Base-by-base conservation (phyloP, 2,888 invertebrate genomes). In the Alviniconcha strummeri region DNA sequence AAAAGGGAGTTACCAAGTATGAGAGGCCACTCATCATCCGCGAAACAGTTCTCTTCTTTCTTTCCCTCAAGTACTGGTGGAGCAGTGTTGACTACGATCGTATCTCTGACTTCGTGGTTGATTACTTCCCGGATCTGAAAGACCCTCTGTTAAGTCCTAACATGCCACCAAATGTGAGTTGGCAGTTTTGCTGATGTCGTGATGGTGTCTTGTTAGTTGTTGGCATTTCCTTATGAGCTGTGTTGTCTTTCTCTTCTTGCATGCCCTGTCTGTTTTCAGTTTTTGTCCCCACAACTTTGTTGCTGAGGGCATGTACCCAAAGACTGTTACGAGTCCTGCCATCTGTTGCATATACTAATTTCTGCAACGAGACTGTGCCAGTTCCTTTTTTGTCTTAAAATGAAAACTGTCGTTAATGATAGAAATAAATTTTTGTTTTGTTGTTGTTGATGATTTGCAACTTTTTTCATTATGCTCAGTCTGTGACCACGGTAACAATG, bases 41-140 rank as follows among this genome's bases (percentile, higher is more conserved):
- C 11, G 87, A 87, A 76, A 87, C 87, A 2, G 87, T 86, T 60
- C 85, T 85, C 81, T 87, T 85, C 82, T 87, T 85, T 76, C 84
- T 87, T 15, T 85, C 84, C 80, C 84, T 81, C 81, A 87, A 87
- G 76, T 84, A 87, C 75, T 87, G 85, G 81, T 87, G 87, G 87
- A 85, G 85, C 81, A 84, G 84, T 74, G 82, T 81, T 56, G 87
- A 87, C 83, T 87, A 87, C 80, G 87, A 87, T 69, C 80, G 87
- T 15, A 87, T 87, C 52, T 84, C 87, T n/a, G 84, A 87, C 82
- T 76, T 87, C 19, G 85, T 87, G 52, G 84, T 87, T 55, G 85
- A 85, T 5, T 83, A 85, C 67, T 87, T 87, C 80, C 87, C 87
- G 52, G 85, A 85, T 54, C 79, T 87, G 77, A 85, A 83, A 79